Percentiles rank a stretch among this genome's conserved stretches.
phyloP scores from a whole-genome alignment of 2,888 invertebrate species.

The Pteria penguin region DNA sequence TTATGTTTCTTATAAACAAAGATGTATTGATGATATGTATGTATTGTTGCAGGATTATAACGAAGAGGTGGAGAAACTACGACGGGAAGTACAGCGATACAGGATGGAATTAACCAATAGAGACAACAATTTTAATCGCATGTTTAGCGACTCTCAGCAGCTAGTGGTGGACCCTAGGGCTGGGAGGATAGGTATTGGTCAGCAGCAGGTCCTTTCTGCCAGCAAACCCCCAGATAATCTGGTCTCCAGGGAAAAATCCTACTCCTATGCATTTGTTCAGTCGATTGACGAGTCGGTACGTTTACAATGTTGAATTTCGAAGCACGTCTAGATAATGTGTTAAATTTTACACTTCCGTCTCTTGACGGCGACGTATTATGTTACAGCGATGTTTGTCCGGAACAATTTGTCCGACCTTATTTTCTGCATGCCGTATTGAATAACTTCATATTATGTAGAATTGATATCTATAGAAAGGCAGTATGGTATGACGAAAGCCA shows the following conservation, averaged over 20 bases:
- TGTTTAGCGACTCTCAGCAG: constrained; percentile 75
- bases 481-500: too few relatives aligned
- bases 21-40: too few relatives aligned
- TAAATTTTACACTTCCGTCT: too few relatives aligned
- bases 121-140: constrained; percentile 77
- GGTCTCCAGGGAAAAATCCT: constrained; percentile 58
- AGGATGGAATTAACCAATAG: constrained; percentile 76
- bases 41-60: constrained; percentile 72
- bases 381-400: too few relatives aligned
- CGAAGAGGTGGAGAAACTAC: constrained; percentile 75
- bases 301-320: background rate
- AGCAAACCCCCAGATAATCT: constrained; percentile 42
- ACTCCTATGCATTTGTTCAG: constrained; percentile 64
- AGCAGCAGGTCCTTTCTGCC: constrained; percentile 49
- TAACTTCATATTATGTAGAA: too few relatives aligned
- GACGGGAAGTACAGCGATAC: constrained; percentile 74
- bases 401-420: too few relatives aligned
- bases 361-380: too few relatives aligned
- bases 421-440: too few relatives aligned
- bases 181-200: constrained; percentile 59
- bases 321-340: too few relatives aligned
- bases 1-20: too few relatives aligned
- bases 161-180: constrained; percentile 70
- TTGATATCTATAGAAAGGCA: too few relatives aligned
- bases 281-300: constrained; percentile 64